Percentiles rank a stretch among this genome's conserved stretches.
These are phyloP conservation scores for Poecilobothrus nobilitatus DNA, from an alignment of 2,888 invertebrate genomes.

Conservation along the genomic window DNA sequence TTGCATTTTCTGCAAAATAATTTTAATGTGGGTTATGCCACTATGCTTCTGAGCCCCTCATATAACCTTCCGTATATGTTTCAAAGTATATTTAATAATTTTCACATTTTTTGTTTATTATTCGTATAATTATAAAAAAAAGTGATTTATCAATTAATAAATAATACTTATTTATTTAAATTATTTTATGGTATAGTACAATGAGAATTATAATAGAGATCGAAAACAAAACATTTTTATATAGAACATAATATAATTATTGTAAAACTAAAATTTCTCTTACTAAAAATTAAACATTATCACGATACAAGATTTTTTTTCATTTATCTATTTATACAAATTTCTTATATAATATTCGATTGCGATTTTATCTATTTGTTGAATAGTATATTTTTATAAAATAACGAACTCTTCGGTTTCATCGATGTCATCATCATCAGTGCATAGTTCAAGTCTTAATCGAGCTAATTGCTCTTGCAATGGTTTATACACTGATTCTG, in stretches of 20 bases:
- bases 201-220: background rate
- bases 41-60: too few species aligned
- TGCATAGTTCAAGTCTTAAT: constrained; percentile 49
- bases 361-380: background rate
- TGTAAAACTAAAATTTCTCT: background rate
- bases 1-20: too few species aligned
- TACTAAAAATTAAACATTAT: background rate
- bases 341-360: background rate
- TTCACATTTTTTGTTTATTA: too few species aligned
- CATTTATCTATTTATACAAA: background rate
- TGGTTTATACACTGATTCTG: constrained; percentile 47
- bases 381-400: constrained; percentile 40
- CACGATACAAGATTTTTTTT: background rate
- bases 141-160: background rate
- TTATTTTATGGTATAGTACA: background rate
- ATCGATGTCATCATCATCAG: constrained; percentile 56
- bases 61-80: too few species aligned
- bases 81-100: too few species aligned
- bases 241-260: background rate
- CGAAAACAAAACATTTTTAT: background rate
- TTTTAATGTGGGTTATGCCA: too few species aligned
- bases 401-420: constrained; percentile 68
- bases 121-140: too few species aligned
- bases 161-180: constrained; percentile 2
- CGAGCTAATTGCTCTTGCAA: constrained; percentile 50